phyloP scores from a whole-genome alignment of 2,797 vertebrate genomes.

The Perdix hodgsoniae region DNA sequence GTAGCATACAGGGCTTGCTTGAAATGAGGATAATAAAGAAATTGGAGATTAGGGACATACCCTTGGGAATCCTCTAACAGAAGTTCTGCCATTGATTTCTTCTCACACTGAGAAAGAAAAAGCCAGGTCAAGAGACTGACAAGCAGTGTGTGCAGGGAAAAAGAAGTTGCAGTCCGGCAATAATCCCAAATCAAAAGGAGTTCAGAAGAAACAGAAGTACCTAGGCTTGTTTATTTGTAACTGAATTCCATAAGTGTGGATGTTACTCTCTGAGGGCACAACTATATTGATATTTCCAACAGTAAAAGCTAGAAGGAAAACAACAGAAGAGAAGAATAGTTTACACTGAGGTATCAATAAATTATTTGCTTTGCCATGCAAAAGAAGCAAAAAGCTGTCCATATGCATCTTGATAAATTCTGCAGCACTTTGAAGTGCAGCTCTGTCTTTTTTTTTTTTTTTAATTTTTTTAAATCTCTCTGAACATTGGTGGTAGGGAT shows the following conservation, averaged over 20 bases:
- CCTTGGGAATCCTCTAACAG: neutral
- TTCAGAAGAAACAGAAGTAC: neutral
- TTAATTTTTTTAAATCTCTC: neutral
- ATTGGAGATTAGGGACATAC: neutral
- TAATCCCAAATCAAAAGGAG: constrained; percentile 18
- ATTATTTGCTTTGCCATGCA: neutral
- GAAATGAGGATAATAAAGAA: neutral
- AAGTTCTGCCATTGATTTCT: constrained; percentile 22
- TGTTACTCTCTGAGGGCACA: neutral
- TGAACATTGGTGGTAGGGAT: neutral
- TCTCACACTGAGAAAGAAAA: neutral
- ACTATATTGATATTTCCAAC: neutral
- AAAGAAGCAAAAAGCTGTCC: neutral
- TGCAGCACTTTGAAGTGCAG: neutral
- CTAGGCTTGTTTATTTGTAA: neutral
- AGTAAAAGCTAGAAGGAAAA: neutral
- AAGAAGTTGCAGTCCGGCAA: neutral
- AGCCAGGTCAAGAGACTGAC: neutral
- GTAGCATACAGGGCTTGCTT: neutral
- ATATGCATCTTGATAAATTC: neutral
- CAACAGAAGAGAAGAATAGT: accelerated
- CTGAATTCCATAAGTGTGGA: neutral
- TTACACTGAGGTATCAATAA: neutral
- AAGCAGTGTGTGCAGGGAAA: neutral
- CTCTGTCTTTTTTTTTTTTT: neutral